These are phyloP conservation scores for Oreochromis aureus DNA, from an alignment of 2,113 vertebrate genomes.

Conservation along the genomic window DNA sequence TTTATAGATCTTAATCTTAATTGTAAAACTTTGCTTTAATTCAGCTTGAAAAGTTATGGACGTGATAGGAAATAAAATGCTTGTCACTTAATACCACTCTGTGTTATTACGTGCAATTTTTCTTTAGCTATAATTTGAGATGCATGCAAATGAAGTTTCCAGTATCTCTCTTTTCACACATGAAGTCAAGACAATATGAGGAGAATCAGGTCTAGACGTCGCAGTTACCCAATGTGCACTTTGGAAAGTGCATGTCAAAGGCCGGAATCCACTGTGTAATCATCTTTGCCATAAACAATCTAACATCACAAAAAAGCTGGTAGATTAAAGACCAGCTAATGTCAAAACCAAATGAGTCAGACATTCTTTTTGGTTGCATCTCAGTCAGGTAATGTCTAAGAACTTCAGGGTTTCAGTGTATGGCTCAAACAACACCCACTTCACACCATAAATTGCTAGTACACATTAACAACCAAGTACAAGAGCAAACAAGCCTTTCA, in stretches of 20 bases:
- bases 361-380: neutral
- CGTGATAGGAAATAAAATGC: neutral
- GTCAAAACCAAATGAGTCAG: neutral
- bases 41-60: neutral
- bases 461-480: neutral
- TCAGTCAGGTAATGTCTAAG: neutral
- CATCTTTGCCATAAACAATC: neutral
- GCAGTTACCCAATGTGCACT: neutral
- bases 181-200: neutral
- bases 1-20: neutral
- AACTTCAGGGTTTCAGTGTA: fast-evolving
- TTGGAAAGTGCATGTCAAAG: neutral
- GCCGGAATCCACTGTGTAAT: neutral
- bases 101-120: neutral
- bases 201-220: neutral
- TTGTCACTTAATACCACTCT: neutral
- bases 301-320: neutral
- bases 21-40: neutral
- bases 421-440: neutral
- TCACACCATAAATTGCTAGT: neutral
- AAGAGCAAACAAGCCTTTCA: neutral
- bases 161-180: neutral
- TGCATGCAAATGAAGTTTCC: neutral
- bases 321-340: neutral
- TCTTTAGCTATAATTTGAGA: neutral